Percentiles rank a stretch among this genome's conserved stretches.
phyloP scores from a whole-genome alignment of 2,113 vertebrate genomes.

The Pseudois nayaur region DNA sequence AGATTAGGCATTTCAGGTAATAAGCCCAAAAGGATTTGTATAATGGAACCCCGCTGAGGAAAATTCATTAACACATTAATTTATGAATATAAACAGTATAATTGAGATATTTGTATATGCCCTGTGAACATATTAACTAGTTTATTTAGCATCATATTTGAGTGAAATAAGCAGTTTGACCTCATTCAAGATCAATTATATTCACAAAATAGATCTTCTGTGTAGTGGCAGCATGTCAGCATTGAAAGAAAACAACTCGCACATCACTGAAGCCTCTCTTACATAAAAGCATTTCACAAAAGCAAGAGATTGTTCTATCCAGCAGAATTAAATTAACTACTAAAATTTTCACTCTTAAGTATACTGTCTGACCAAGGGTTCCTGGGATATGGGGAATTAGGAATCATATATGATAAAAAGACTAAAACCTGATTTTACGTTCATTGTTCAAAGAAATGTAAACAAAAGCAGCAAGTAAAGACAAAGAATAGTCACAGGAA shows the following conservation, averaged over 20 bases:
- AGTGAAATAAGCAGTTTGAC: slow-evolving; percentile 59
- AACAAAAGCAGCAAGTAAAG: neutral
- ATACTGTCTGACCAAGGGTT: neutral
- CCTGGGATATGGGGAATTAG: slow-evolving; percentile 8
- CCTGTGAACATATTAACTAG: slow-evolving; percentile 47
- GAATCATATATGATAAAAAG: neutral
- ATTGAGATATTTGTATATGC: slow-evolving; percentile 53
- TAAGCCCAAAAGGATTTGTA: slow-evolving; percentile 35
- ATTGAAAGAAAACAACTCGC: slow-evolving; percentile 52
- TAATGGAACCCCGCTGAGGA: neutral
- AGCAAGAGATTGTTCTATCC: neutral
- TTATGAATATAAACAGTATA: slow-evolving; percentile 34
- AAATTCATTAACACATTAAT: slow-evolving; percentile 37
- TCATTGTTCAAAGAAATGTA: neutral
- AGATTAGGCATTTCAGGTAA: neutral
- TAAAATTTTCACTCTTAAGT: slow-evolving; percentile 29
- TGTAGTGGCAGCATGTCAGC: slow-evolving; percentile 47
- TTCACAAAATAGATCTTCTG: slow-evolving; percentile 59
- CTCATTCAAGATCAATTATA: slow-evolving; percentile 58
- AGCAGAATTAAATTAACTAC: slow-evolving; percentile 47
- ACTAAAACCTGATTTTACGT: neutral
- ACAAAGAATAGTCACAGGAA: neutral
- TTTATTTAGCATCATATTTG: slow-evolving; percentile 55
- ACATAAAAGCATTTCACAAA: slow-evolving; percentile 53
- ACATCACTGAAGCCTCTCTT: neutral